Base-by-base conservation (phyloP, 2,113 vertebrate genomes). In the Rhynchopsitta pachyrhyncha region DNA sequence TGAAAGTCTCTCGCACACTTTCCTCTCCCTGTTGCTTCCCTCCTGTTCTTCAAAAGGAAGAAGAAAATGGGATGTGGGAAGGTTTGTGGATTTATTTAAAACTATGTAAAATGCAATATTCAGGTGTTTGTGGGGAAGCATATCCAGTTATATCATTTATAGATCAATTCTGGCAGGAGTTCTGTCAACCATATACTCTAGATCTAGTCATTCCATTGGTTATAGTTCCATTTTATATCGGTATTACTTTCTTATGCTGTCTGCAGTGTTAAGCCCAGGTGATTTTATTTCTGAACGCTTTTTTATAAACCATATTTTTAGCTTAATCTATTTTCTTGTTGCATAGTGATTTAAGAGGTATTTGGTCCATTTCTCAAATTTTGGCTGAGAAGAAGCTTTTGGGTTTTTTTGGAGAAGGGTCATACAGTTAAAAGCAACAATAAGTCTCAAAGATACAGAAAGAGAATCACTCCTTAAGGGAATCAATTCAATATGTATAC, bases 361-460 rank as follows among this genome's bases (percentile, higher is more conserved):
- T 88, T 86, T 1, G 0, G 39, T 92, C 42, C 0, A 68, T 92
- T 91, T 84, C 33, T 87, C 14, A 59, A 44, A 29, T 62, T 91
- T 93, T 90, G 68, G 20, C 70, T 69, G 35, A 23, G 41, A 87
- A 68, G 69, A 80, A 33, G 17, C 31, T 93, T 88, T 81, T 29
- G 39, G 68, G 68, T 73, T 93, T 66, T 87, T 88, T 95, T n/a
- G 59, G 73, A 86, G 44, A 70, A 86, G 86, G 60, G 66, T 95
- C 49, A 59, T 82, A 47, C 17, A 75, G 41, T 92, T 79, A 93
- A 95, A 91, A 80, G 37, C 22, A 74, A 41, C 46, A 81, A 13
- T 53, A 85, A 67, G 24, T 82, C 31, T 95, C 25, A 67, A 85
- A 79, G 46, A 39, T 41, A 44, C 28, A 78, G 49, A 64, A 67